Evolutionary conservation across 1,140 invertebrate genomes (phyloP).

Genomic region (Idris sp.): DNA sequence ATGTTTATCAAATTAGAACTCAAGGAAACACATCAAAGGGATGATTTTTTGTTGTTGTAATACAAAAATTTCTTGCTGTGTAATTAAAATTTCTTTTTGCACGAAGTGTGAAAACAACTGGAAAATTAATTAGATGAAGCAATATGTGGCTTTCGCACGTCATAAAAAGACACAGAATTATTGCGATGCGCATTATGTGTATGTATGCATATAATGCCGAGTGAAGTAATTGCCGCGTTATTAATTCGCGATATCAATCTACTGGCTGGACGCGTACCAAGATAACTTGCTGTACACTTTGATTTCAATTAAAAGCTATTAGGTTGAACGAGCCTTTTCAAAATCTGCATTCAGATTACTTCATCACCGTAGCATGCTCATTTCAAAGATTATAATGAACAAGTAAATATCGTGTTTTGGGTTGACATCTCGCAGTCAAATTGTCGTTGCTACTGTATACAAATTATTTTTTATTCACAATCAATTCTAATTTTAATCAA

Average conservation of each 20-base stretch:
- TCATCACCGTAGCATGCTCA: conserved; percentile 36
- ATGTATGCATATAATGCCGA: conserved; percentile 39
- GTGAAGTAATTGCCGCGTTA: conserved; percentile 64
- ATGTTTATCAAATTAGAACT: too few relatives aligned
- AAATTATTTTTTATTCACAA: too few relatives aligned
- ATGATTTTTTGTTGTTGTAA: too few relatives aligned
- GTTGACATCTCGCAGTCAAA: too few relatives aligned
- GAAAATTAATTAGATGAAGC: conserved; percentile 32
- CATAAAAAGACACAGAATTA: conserved; percentile 28
- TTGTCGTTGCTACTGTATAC: too few relatives aligned
- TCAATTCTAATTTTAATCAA: too few relatives aligned
- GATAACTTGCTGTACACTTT: conserved; percentile 46
- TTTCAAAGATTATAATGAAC: conserved; percentile 32
- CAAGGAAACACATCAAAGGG: too few relatives aligned
- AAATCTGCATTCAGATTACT: conserved; percentile 64
- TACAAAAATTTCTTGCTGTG: too few relatives aligned
- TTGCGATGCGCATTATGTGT: conserved; percentile 11
- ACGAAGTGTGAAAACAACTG: too few relatives aligned
- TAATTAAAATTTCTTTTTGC: too few relatives aligned
- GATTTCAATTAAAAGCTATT: conserved; percentile 70
- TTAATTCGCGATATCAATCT: conserved; percentile 67
- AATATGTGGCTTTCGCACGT: conserved; percentile 4
- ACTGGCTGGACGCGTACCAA: conserved; percentile 53
- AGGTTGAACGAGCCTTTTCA: conserved; percentile 56
- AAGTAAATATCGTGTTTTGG: conserved; percentile 42